Percentiles rank a stretch among this genome's conserved stretches.
phyloP scores from a whole-genome alignment of 2,113 vertebrate species.

The Otolemur garnettii region DNA sequence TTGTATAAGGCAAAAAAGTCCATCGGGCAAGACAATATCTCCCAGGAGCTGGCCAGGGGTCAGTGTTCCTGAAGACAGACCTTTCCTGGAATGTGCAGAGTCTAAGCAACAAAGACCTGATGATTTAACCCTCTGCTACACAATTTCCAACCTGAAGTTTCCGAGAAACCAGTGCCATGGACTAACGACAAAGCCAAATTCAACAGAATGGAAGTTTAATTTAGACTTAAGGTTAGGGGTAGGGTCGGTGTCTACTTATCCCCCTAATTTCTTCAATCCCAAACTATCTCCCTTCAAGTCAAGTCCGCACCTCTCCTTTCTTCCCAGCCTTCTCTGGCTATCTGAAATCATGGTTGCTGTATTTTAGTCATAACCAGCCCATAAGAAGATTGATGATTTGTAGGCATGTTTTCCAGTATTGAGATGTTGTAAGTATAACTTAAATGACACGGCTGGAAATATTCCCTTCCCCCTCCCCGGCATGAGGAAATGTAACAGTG shows the following conservation, averaged over 20 bases:
- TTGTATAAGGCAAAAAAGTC: neutral
- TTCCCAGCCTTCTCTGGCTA: neutral
- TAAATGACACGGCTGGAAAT: neutral
- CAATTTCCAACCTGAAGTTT: neutral
- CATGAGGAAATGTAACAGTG: neutral
- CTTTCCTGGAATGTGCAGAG: neutral
- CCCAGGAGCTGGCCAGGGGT: neutral
- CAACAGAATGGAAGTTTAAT: neutral
- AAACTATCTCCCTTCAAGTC: constrained; percentile 9
- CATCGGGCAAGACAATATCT: neutral
- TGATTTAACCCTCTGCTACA: neutral
- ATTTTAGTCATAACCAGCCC: constrained; percentile 20
- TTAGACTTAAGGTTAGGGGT: neutral
- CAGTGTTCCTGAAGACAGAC: neutral
- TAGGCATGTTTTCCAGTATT: neutral
- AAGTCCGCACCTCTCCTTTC: neutral
- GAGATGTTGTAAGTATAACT: neutral
- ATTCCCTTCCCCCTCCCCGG: neutral
- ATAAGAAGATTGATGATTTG: neutral
- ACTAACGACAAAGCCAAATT: neutral
- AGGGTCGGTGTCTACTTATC: no score
- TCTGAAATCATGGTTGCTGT: constrained; percentile 51
- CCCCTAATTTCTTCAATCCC: neutral
- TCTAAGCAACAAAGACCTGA: neutral
- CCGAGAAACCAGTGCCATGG: neutral